phyloP scores from a whole-genome alignment of 2,888 invertebrate species.

The Pyrochroa serraticornis region DNA sequence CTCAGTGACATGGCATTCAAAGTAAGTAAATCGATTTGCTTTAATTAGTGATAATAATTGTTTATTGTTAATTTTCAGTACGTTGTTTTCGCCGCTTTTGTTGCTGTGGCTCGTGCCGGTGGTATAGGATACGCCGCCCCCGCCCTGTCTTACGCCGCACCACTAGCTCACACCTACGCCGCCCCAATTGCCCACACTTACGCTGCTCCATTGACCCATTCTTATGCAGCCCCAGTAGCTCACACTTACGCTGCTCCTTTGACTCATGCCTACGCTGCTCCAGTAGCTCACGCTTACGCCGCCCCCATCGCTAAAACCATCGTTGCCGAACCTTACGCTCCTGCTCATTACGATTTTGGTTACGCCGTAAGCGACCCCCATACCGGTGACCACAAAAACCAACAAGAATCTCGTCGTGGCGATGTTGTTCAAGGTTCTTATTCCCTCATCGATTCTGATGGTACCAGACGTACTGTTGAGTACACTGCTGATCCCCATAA shows the following conservation, averaged over 20 bases:
- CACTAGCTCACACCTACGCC: slow-evolving; percentile 37
- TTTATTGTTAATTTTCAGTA: neutral
- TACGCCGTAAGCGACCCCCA: too few relatives aligned
- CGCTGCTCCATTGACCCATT: slow-evolving; percentile 33
- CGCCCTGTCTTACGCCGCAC: slow-evolving; percentile 33
- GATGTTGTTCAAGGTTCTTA: slow-evolving; percentile 41
- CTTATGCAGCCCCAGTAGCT: slow-evolving; percentile 45
- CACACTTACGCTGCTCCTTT: slow-evolving; percentile 45
- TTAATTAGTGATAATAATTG: neutral
- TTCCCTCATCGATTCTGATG: slow-evolving; percentile 62
- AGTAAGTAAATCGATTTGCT: too few relatives aligned
- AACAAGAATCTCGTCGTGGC: too few relatives aligned
- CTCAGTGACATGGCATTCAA: slow-evolving; percentile 12
- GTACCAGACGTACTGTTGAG: slow-evolving; percentile 60
- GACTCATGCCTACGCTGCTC: slow-evolving; percentile 8
- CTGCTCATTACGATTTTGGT: slow-evolving; percentile 54
- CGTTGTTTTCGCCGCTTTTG: slow-evolving; percentile 53
- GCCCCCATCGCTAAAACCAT: slow-evolving; percentile 35
- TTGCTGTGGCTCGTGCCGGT: slow-evolving; percentile 55
- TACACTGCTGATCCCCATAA: slow-evolving; percentile 61
- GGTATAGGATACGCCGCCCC: slow-evolving; percentile 60
- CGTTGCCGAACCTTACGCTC: slow-evolving; percentile 48
- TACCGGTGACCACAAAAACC: too few relatives aligned
- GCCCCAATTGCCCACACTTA: too few relatives aligned
- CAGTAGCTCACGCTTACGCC: slow-evolving; percentile 9